Evolutionary conservation across 1,140 invertebrate genomes (phyloP).

Genomic region (Drosophila pseudoananassae): DNA sequence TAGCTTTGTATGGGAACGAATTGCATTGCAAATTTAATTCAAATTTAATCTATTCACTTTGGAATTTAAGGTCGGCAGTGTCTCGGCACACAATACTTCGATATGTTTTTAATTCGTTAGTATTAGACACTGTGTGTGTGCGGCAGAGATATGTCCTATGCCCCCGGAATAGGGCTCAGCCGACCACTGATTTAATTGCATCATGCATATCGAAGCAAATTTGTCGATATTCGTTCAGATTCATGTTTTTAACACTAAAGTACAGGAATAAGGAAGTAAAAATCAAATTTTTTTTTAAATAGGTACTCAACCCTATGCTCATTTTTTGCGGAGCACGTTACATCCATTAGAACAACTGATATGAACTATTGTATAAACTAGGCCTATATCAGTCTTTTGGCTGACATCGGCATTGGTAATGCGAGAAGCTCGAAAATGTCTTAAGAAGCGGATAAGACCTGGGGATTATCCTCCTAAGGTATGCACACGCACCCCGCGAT

Average conservation of each 20-base stretch:
- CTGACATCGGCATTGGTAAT: conserved; percentile 29
- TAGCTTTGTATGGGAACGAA: neutral
- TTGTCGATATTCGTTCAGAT: neutral
- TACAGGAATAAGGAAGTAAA: too few species aligned
- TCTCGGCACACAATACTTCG: too few species aligned
- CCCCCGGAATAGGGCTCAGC: too few species aligned
- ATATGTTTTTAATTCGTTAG: neutral
- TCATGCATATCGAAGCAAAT: neutral
- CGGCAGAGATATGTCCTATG: too few species aligned
- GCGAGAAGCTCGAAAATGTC: conserved; percentile 54
- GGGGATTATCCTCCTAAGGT: conserved; percentile 51
- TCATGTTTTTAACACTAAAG: too few species aligned
- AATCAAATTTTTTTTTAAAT: too few species aligned
- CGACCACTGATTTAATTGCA: too few species aligned
- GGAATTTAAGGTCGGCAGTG: too few species aligned
- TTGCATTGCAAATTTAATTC: neutral
- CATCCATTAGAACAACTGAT: neutral
- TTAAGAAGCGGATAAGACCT: conserved; percentile 56
- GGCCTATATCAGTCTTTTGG: neutral
- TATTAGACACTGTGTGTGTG: too few species aligned
- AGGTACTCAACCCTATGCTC: too few species aligned
- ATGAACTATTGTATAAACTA: neutral
- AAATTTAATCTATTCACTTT: neutral
- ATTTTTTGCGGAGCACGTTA: too few species aligned
- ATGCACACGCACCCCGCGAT: conserved; percentile 19